Conservation (phyloP, 2,888 invertebrate genomes). For the Melinaea marsaeus region DNA sequence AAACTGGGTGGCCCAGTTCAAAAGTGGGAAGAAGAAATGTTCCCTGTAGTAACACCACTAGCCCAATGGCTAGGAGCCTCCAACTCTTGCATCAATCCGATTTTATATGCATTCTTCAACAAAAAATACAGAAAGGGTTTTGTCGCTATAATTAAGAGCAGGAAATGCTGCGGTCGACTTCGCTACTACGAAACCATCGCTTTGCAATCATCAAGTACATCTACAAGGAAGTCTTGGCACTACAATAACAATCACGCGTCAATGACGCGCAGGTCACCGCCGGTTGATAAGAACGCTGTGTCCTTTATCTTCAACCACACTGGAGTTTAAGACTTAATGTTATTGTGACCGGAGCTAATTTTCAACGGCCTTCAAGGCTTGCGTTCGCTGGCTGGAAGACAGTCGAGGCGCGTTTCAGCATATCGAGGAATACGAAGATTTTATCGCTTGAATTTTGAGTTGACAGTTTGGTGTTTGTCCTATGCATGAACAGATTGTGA, state of each 20-base stretch:
- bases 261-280: constrained; percentile 76
- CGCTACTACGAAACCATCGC: constrained; percentile 92
- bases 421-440: constrained; percentile 60
- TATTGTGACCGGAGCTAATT: constrained; percentile 40
- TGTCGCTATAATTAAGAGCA: constrained; percentile 90
- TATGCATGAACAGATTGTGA: constrained; percentile 45
- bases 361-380: constrained; percentile 43
- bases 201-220: constrained; percentile 90
- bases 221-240: constrained; percentile 90
- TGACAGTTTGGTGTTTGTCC: constrained; percentile 65
- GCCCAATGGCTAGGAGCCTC: constrained; percentile 96
- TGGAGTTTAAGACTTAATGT: constrained; percentile 77
- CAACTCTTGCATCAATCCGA: constrained; percentile 96
- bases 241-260: constrained; percentile 82
- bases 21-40: constrained; percentile 87
- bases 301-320: constrained; percentile 83
- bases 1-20: constrained; percentile 87
- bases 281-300: constrained; percentile 71
- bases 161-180: constrained; percentile 90
- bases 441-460: constrained; percentile 51
- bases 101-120: constrained; percentile 96
- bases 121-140: constrained; percentile 95
- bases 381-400: constrained; percentile 28
- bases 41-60: constrained; percentile 89
- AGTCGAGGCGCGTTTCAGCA: constrained; percentile 47